Evolutionary conservation across 2,113 vertebrate genomes (phyloP).

Genomic region (Sporophila hypoxantha): DNA sequence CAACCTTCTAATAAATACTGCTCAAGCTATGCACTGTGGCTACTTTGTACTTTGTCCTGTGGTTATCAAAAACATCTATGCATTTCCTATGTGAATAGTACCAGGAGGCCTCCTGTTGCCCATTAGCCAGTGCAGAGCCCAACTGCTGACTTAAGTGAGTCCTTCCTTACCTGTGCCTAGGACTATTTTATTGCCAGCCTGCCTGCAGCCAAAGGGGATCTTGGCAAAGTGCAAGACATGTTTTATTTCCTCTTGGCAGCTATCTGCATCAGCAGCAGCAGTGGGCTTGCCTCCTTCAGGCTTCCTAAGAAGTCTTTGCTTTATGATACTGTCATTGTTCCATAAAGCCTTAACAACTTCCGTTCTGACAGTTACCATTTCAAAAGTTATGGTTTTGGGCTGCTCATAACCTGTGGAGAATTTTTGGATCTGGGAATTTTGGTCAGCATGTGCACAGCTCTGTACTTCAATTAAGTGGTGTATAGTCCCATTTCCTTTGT

Average conservation of each 20-base stretch:
- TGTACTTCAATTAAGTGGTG: fast-evolving
- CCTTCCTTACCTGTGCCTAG: not conserved
- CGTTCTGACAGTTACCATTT: not conserved
- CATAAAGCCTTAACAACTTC: not conserved
- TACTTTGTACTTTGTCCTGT: not conserved
- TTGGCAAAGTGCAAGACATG: not conserved
- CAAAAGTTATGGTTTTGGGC: not conserved
- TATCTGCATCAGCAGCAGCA: not conserved
- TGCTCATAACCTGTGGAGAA: not conserved
- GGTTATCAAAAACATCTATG: not conserved
- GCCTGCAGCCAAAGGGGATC: not conserved
- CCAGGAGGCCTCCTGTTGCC: not conserved
- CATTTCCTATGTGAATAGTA: not conserved
- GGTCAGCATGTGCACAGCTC: not conserved
- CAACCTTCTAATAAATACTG: not conserved
- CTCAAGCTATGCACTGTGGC: not conserved
- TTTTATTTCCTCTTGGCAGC: not conserved
- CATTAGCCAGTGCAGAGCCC: not conserved
- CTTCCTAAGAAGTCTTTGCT: not conserved
- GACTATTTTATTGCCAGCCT: not conserved
- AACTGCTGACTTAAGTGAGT: not conserved
- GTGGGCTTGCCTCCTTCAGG: not conserved
- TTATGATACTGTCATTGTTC: not conserved
- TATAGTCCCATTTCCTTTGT: not conserved
- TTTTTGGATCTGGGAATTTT: not conserved